Evolutionary conservation across 2,888 invertebrate species (phyloP).

Genomic region (Drosophila greeni): DNA sequence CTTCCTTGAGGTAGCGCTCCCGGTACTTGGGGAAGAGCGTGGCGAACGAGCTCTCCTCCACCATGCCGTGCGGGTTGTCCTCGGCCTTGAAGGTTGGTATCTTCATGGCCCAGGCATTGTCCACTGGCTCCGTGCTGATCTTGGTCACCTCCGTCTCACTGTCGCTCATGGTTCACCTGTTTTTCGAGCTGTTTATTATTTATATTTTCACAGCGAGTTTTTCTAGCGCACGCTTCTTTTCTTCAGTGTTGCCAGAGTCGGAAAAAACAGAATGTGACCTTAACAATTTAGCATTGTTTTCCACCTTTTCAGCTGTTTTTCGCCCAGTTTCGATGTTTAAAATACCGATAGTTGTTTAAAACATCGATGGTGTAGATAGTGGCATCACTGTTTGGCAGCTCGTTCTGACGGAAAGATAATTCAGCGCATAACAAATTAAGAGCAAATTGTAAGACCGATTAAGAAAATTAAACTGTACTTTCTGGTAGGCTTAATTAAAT

Average conservation of each 20-base stretch:
- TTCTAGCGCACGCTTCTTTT: slow-evolving; percentile 60
- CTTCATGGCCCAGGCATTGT: slow-evolving; percentile 92
- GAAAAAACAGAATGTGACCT: background rate
- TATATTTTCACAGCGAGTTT: slow-evolving; percentile 3
- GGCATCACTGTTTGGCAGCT: background rate
- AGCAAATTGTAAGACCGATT: slow-evolving; percentile 24
- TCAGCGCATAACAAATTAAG: slow-evolving; percentile 3
- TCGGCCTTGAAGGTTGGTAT: slow-evolving; percentile 92
- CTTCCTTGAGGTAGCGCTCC: slow-evolving; percentile 95
- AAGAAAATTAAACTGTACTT: slow-evolving; percentile 20
- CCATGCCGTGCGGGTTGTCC: slow-evolving; percentile 89
- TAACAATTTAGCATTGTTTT: background rate
- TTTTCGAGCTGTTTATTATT: background rate
- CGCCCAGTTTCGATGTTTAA: background rate
- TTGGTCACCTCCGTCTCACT: slow-evolving; percentile 66
- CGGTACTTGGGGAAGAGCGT: slow-evolving; percentile 98
- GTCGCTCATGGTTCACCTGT: slow-evolving; percentile 67
- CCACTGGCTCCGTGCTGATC: slow-evolving; percentile 82
- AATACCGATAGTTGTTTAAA: background rate
- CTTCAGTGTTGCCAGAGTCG: slow-evolving; percentile 4
- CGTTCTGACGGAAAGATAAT: background rate
- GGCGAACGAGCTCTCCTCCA: slow-evolving; percentile 97
- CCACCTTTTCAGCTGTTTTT: background rate
- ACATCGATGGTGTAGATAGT: background rate
- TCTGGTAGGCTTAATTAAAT: slow-evolving; percentile 35